These are phyloP conservation scores for Tinea pellionella DNA, from an alignment of 2,888 invertebrate genomes.

Conservation along the genomic window DNA sequence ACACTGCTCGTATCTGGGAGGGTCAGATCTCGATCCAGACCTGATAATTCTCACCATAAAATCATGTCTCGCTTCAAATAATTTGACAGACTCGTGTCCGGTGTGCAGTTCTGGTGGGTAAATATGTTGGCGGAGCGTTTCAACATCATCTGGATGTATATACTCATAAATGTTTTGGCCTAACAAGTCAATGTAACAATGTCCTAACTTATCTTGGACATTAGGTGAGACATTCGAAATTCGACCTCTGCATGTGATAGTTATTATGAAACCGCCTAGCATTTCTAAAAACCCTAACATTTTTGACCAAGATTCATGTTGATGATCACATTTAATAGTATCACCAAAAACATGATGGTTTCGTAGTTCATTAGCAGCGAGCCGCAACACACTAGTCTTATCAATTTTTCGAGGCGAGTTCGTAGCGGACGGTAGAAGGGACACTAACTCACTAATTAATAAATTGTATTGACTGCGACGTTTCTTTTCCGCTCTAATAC, in stretches of 20 bases:
- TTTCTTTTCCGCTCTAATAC: conserved; percentile 92
- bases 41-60: conserved; percentile 72
- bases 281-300: conserved; percentile 74
- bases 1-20: conserved; percentile 77
- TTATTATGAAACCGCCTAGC: conserved; percentile 83
- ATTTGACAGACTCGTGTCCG: conserved; percentile 33
- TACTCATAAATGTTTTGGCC: conserved; percentile 89
- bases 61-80: conserved; percentile 62
- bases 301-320: conserved; percentile 64
- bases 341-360: conserved; percentile 78
- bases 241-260: conserved; percentile 83
- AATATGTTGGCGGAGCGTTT: conserved; percentile 76
- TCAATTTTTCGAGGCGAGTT: conserved; percentile 87
- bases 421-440: conserved; percentile 85
- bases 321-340: conserved; percentile 54
- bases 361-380: conserved; percentile 87
- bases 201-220: conserved; percentile 86
- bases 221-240: conserved; percentile 88
- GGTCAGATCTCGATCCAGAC: conserved; percentile 78
- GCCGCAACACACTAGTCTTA: conserved; percentile 89
- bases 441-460: conserved; percentile 84
- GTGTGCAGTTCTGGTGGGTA: conserved; percentile 64
- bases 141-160: conserved; percentile 86
- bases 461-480: conserved; percentile 90
- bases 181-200: conserved; percentile 88